phyloP scores from a whole-genome alignment of 2,888 invertebrate species.

The Tridacna gigas region DNA sequence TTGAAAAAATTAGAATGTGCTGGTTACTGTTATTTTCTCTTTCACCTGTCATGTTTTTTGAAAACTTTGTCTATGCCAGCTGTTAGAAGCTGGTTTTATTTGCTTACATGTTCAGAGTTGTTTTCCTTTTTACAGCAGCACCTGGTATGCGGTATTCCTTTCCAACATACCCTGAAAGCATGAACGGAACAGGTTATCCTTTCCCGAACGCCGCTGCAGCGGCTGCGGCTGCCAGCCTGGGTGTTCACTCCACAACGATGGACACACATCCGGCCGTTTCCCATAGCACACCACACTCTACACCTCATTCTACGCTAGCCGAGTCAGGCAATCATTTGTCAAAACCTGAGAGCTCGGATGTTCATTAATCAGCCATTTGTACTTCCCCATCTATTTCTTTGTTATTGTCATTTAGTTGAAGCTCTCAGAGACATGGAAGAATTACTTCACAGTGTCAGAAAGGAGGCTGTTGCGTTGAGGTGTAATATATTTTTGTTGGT shows the following conservation, averaged over 20 bases:
- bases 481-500: slow-evolving; percentile 14
- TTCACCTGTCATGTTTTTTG: too few relatives aligned
- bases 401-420: slow-evolving; percentile 17
- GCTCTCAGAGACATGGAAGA: slow-evolving; percentile 4
- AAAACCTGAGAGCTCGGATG: slow-evolving; percentile 75
- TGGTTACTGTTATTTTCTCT: too few relatives aligned
- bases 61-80: too few relatives aligned
- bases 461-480: neutral
- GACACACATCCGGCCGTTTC: slow-evolving; percentile 78
- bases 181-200: slow-evolving; percentile 80
- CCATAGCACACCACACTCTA: slow-evolving; percentile 75
- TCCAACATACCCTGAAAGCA: slow-evolving; percentile 74
- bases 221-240: slow-evolving; percentile 72
- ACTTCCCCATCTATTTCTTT: neutral
- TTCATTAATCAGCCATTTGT: slow-evolving; percentile 47
- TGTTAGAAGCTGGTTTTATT: too few relatives aligned
- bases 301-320: slow-evolving; percentile 78
- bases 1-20: too few relatives aligned
- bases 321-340: slow-evolving; percentile 78
- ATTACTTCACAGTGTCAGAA: neutral
- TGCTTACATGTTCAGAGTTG: too few relatives aligned
- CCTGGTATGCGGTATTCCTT: slow-evolving; percentile 71
- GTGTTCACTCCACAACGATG: slow-evolving; percentile 80
- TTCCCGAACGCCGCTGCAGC: slow-evolving; percentile 78
- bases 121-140: slow-evolving; percentile 44